phyloP scores from a whole-genome alignment of 2,797 vertebrate species.

The Acrocephalus scirpaceus region DNA sequence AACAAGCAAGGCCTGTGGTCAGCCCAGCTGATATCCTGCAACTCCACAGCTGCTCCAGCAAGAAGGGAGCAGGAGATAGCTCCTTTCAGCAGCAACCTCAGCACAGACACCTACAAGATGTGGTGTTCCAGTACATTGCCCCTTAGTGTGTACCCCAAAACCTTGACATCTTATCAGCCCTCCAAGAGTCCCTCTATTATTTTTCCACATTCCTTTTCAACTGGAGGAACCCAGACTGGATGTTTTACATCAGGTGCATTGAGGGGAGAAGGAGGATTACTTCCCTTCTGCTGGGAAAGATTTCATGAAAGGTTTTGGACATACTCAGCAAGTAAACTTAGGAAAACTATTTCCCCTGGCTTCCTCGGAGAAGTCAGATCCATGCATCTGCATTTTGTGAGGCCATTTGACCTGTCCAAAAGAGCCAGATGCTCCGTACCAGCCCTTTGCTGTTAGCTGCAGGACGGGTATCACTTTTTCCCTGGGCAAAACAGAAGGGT shows the following conservation, averaged over 20 bases:
- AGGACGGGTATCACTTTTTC: rapidly evolving
- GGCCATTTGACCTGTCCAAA: neutral
- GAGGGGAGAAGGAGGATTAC: no score
- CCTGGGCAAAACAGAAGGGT: neutral
- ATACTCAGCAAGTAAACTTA: neutral
- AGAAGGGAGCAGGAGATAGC: neutral
- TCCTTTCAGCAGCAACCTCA: neutral
- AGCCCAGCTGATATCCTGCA: neutral
- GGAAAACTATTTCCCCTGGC: neutral
- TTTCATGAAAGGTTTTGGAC: neutral
- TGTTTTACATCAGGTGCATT: neutral
- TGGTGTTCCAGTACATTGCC: rapidly evolving
- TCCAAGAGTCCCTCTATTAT: neutral
- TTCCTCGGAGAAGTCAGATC: neutral
- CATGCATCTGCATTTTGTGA: neutral
- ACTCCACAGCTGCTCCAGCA: neutral
- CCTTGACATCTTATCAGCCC: neutral
- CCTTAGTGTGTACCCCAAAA: neutral
- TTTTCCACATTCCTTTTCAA: neutral
- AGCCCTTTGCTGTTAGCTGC: rapidly evolving
- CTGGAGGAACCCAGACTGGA: neutral
- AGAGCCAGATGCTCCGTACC: neutral
- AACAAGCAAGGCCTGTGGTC: neutral
- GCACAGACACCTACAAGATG: neutral
- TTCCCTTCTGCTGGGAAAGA: neutral